These are phyloP conservation scores for Corythaixoides concolor DNA, from an alignment of 2,113 vertebrate species.

Conservation along the genomic window DNA sequence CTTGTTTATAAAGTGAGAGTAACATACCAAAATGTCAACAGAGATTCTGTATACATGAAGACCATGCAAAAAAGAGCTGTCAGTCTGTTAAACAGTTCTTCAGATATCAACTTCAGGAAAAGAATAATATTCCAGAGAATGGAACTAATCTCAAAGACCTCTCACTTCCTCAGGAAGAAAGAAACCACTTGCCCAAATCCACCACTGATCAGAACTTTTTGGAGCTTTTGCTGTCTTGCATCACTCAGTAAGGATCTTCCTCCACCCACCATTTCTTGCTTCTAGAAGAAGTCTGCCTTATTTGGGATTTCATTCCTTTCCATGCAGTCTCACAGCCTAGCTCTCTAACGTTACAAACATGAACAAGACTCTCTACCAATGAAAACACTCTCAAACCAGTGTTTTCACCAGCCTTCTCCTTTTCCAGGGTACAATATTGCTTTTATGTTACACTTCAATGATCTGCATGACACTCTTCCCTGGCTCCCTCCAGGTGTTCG, in stretches of 20 bases:
- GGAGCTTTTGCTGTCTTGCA: neutral
- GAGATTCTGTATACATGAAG: neutral
- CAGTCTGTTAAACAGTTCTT: neutral
- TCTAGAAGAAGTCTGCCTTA: neutral
- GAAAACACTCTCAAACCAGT: neutral
- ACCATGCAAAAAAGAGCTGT: neutral
- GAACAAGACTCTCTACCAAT: neutral
- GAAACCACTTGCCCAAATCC: neutral
- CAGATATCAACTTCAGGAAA: neutral
- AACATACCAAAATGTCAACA: neutral
- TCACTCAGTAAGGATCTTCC: neutral
- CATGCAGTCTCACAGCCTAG: neutral
- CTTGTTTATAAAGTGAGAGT: neutral
- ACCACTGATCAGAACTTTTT: neutral
- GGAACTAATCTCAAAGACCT: neutral
- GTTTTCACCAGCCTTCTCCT: neutral
- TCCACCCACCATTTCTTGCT: neutral
- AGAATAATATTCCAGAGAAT: neutral
- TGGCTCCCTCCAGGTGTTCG: accelerated
- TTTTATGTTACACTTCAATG: neutral
- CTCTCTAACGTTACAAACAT: neutral
- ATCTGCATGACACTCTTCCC: neutral
- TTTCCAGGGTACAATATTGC: neutral
- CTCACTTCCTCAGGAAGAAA: neutral
- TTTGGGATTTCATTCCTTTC: neutral